These are phyloP conservation scores for Mythimna vitellina DNA, from an alignment of 2,888 invertebrate genomes.

Conservation along the genomic window DNA sequence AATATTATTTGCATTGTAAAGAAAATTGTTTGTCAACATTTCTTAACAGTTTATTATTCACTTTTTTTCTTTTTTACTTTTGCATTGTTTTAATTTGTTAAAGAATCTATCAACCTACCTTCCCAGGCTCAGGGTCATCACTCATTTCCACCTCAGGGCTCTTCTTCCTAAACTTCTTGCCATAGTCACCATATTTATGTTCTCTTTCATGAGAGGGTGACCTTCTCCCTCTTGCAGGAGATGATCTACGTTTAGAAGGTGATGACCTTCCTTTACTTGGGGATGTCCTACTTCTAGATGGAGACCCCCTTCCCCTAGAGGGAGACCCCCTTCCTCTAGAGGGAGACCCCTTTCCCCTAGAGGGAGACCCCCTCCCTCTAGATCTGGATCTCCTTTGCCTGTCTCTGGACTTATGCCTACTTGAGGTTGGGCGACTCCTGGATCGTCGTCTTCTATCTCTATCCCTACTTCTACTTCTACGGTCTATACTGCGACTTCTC, in stretches of 20 bases:
- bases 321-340: slow-evolving; percentile 71
- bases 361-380: slow-evolving; percentile 70
- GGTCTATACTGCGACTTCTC: slow-evolving; percentile 30
- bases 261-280: slow-evolving; percentile 73
- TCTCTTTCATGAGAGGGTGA: slow-evolving; percentile 73
- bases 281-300: slow-evolving; percentile 71
- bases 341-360: slow-evolving; percentile 71
- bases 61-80: neutral
- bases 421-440: slow-evolving; percentile 66
- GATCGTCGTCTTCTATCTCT: slow-evolving; percentile 72
- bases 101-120: slow-evolving; percentile 84
- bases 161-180: slow-evolving; percentile 77
- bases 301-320: slow-evolving; percentile 71
- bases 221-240: slow-evolving; percentile 72
- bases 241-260: slow-evolving; percentile 69
- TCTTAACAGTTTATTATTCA: neutral
- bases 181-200: slow-evolving; percentile 75
- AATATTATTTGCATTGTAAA: too few relatives aligned
- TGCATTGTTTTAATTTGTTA: neutral
- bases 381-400: slow-evolving; percentile 70
- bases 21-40: too few relatives aligned
- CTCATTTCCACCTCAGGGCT: slow-evolving; percentile 91
- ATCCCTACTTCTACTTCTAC: slow-evolving; percentile 67
- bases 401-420: slow-evolving; percentile 53
- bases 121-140: slow-evolving; percentile 95